These are phyloP conservation scores for Cephus spinipes DNA, from an alignment of 2,888 invertebrate species.

Conservation along the genomic window DNA sequence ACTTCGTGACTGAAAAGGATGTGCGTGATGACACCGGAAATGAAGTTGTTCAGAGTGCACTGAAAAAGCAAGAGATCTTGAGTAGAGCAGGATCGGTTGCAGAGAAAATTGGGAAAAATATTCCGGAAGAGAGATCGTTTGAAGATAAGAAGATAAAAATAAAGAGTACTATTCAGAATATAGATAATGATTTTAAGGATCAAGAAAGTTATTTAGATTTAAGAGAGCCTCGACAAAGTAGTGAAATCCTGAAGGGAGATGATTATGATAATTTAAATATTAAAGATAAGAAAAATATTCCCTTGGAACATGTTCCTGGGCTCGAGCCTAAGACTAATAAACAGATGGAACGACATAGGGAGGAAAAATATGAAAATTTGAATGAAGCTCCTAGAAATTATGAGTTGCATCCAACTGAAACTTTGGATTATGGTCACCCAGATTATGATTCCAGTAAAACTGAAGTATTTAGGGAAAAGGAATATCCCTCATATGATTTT, in stretches of 20 bases:
- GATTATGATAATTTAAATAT: not conserved
- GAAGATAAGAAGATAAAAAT: not conserved
- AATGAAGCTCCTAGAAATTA: slow-evolving; percentile 11
- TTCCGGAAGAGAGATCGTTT: not conserved
- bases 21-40: not conserved
- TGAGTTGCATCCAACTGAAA: not conserved
- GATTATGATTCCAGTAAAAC: not conserved
- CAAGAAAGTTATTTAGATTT: not conserved
- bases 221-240: not conserved
- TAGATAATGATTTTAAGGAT: not conserved
- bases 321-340: not conserved
- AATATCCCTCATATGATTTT: not conserved
- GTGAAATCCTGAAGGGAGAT: not conserved
- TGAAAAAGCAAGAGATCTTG: too few species aligned
- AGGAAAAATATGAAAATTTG: not conserved
- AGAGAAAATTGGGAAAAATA: not conserved
- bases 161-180: not conserved
- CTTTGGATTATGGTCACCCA: not conserved
- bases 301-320: not conserved
- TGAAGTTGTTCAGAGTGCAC: not conserved
- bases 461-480: not conserved
- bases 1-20: not conserved
- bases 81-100: not conserved
- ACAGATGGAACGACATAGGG: not conserved
- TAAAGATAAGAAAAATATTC: not conserved